Conservation (phyloP, 1,140 invertebrate genomes). For the Meteorus sp. region DNA sequence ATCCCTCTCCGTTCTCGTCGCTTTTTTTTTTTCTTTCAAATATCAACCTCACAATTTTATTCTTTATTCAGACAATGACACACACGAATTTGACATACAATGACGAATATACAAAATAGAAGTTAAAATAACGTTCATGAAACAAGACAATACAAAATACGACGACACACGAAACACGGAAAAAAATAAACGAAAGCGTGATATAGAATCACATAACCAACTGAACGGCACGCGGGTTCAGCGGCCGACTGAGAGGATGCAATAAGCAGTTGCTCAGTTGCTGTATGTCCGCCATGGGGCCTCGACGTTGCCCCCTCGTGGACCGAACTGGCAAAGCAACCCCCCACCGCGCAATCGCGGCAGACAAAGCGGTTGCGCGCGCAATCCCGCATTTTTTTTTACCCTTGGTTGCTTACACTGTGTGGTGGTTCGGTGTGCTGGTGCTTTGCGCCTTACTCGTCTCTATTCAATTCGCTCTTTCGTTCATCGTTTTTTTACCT, state of each 20-base stretch:
- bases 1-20: too few species aligned
- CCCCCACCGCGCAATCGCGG: slow-evolving; percentile 14
- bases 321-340: slow-evolving; percentile 5
- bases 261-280: too few species aligned
- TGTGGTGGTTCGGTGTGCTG: too few species aligned
- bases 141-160: slow-evolving; percentile 20
- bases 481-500: slow-evolving; percentile 3
- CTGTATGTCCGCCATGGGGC: slow-evolving; percentile 53
- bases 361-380: slow-evolving; percentile 59
- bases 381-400: slow-evolving; percentile 52
- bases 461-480: slow-evolving; percentile 2
- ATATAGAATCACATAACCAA: slow-evolving; percentile 35
- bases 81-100: too few species aligned
- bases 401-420: slow-evolving; percentile 28
- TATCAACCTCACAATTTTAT: too few species aligned
- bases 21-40: too few species aligned
- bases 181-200: too few species aligned
- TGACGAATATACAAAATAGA: background rate
- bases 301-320: slow-evolving; percentile 50
- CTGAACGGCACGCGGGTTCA: slow-evolving; percentile 56
- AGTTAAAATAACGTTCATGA: slow-evolving; percentile 9
- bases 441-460: slow-evolving; percentile 15
- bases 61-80: too few species aligned
- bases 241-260: slow-evolving; percentile 60
- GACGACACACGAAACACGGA: slow-evolving; percentile 5